Evolutionary conservation across 2,888 invertebrate genomes (phyloP), one percentile per base, ranked within the genome.

Genomic region (Agonopterix heracliana): DNA sequence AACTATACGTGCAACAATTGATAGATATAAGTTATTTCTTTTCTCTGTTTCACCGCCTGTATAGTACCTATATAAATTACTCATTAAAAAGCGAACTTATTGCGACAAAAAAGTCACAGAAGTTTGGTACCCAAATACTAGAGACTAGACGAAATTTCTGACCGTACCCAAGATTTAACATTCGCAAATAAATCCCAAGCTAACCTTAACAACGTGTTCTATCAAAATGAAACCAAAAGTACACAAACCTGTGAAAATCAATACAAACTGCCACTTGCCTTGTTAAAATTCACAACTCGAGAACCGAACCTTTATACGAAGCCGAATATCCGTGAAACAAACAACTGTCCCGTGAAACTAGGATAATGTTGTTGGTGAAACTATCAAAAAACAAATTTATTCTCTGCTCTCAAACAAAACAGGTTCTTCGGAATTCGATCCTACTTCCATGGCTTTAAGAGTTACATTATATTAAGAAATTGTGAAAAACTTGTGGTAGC

Each of bases 281-380:
- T 78, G 81, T 84, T 81, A 82, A 78, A 85, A 83, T 77, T 86
- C 80, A 84, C 81, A 71, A 68, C 71, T 71, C 56, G 50, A 56
- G 54, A 55, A 57, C 53, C 55, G 57, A 59, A 53, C 59, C 64
- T 74, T 77, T 81, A 71, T 80, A 67, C 59, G 47, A 64, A 74
- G 64, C 71, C 61, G 59, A 60, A 58, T 54, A 61, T 61, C 65
- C 75, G 71, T 76, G 78, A 83, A 77, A 85, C 84, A 83, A 83
- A 84, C 64, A 81, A 75, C 59, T 81, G 72, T 81, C 68, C 73
- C 82, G 83, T 83, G 72, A 83, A 83, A 82, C 79, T 71, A 68
- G 68, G 66, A 76, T 80, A 72, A 77, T 59, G 60, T 63, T 75
- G 71, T 72, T 72, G 72, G 65, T 68, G 66, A 73, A 74, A 69